Percentiles rank a stretch among this genome's conserved stretches.
Evolutionary conservation across 2,113 vertebrate species (phyloP).

Genomic region (Entomyzon cyanotis): DNA sequence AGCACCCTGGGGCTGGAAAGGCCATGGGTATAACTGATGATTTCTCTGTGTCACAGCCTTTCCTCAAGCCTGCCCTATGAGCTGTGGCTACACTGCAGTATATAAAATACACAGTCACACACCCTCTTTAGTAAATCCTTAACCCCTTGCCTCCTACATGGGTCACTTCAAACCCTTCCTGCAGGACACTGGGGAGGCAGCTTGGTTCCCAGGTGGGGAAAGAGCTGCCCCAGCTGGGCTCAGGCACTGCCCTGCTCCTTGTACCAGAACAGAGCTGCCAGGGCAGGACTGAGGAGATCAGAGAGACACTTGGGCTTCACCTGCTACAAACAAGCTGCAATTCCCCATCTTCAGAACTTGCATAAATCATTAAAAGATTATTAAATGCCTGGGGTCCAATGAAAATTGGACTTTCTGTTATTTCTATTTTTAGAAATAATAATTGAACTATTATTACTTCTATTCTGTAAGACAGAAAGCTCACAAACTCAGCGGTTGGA

Average conservation of each 20-base stretch:
- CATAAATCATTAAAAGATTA: background rate
- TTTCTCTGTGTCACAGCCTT: background rate
- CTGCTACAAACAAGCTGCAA: background rate
- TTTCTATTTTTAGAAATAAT: constrained; percentile 11
- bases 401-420: background rate
- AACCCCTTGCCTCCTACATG: background rate
- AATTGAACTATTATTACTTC: constrained; percentile 12
- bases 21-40: background rate
- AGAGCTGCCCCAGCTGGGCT: background rate
- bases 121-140: background rate
- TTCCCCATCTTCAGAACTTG: background rate
- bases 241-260: background rate
- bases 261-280: background rate
- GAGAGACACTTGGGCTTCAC: background rate
- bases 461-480: background rate
- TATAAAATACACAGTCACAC: background rate
- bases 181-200: background rate
- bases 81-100: background rate
- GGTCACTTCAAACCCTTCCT: background rate
- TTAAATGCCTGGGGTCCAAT: background rate
- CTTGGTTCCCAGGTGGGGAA: background rate
- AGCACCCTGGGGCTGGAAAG: background rate
- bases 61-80: background rate
- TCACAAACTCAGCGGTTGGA: background rate
- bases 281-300: background rate